Evolutionary conservation across 2,113 vertebrate genomes (phyloP).

Genomic region (crab-eating macaque (Macaca fascicularis)): T2T-MFA8v1.1 NC_088375.1:166570001-166570500

Average conservation of each 20-base stretch:
- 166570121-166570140: neutral
- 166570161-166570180: neutral
- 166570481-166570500: neutral
- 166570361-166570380: neutral
- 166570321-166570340: neutral
- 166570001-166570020: neutral
- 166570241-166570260: neutral
- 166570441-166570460: neutral
- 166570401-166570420: neutral
- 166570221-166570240: fast-evolving
- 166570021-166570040: neutral
- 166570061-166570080: neutral
- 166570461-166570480: neutral
- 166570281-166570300: neutral
- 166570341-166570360: neutral
- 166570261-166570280: too few relatives aligned
- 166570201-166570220: neutral
- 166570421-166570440: neutral
- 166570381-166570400: neutral
- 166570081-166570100: neutral
- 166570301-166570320: neutral
- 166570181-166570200: neutral
- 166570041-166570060: neutral
- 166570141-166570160: neutral
- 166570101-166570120: neutral